Conservation (phyloP, 2,113 vertebrate species). For the Riparia riparia region DNA sequence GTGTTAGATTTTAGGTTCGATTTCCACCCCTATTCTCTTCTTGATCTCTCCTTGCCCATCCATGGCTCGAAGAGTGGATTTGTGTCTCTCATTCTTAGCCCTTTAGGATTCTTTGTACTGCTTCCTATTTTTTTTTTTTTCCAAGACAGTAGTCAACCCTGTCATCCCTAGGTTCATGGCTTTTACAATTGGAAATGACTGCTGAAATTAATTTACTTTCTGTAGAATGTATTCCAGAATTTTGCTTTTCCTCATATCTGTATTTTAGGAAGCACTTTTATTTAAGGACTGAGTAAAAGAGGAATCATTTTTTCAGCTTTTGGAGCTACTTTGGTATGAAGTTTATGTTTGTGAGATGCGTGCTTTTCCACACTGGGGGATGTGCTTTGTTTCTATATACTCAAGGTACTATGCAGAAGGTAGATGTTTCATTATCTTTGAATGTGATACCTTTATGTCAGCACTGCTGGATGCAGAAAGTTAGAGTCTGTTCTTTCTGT, state of each 20-base stretch:
- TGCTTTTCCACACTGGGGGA: neutral
- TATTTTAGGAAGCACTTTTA: neutral
- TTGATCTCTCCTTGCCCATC: neutral
- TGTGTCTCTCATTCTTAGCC: neutral
- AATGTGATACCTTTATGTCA: neutral
- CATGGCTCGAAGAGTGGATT: neutral
- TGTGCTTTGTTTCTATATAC: neutral
- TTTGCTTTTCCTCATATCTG: neutral
- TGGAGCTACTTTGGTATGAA: neutral
- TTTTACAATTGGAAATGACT: neutral
- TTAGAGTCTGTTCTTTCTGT: neutral
- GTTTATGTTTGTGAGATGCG: neutral
- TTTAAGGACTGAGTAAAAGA: neutral
- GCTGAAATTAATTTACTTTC: neutral
- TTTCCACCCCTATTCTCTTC: neutral
- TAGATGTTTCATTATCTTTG: neutral
- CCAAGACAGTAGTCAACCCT: neutral
- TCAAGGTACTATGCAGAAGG: neutral
- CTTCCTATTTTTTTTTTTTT: neutral
- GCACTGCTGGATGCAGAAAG: neutral
- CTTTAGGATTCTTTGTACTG: neutral
- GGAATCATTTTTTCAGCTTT: neutral
- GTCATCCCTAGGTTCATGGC: neutral
- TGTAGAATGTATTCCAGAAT: neutral
- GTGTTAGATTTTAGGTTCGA: neutral